Percentiles rank a stretch among this genome's conserved stretches.
phyloP scores from a whole-genome alignment of 2,797 vertebrate species.

The Glyptemys insculpta region DNA sequence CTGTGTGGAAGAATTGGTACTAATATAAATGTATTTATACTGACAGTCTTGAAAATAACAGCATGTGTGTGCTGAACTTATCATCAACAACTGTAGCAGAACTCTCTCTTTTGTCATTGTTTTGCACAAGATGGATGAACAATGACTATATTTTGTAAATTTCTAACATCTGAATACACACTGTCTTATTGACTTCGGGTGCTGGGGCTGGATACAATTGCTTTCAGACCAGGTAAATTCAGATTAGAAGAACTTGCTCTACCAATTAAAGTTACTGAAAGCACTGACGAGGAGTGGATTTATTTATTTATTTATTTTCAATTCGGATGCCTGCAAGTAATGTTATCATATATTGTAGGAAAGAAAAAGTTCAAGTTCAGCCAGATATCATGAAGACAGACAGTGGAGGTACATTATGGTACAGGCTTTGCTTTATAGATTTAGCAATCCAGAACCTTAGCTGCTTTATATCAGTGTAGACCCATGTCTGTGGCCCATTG shows the following conservation, averaged over 20 bases:
- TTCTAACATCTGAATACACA: not conserved
- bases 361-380: not conserved
- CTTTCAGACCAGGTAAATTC: not conserved
- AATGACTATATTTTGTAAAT: not conserved
- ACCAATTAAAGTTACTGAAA: not conserved
- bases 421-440: not conserved
- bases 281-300: not conserved
- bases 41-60: not conserved
- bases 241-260: not conserved
- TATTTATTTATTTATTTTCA: not conserved
- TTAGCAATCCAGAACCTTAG: not conserved
- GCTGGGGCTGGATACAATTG: not conserved
- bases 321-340: accelerated
- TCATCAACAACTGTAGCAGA: conserved; percentile 16
- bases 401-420: not conserved
- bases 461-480: not conserved
- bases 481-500: not conserved
- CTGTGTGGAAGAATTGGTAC: conserved; percentile 29
- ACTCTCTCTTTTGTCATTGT: conserved; percentile 19
- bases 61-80: conserved; percentile 3
- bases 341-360: not conserved
- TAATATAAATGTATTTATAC: conserved; percentile 37
- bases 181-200: not conserved
- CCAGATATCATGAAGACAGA: not conserved
- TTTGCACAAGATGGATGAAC: not conserved